These are phyloP conservation scores for Hirtodrosophila duncani DNA, from an alignment of 2,888 invertebrate species.

Conservation along the genomic window DNA sequence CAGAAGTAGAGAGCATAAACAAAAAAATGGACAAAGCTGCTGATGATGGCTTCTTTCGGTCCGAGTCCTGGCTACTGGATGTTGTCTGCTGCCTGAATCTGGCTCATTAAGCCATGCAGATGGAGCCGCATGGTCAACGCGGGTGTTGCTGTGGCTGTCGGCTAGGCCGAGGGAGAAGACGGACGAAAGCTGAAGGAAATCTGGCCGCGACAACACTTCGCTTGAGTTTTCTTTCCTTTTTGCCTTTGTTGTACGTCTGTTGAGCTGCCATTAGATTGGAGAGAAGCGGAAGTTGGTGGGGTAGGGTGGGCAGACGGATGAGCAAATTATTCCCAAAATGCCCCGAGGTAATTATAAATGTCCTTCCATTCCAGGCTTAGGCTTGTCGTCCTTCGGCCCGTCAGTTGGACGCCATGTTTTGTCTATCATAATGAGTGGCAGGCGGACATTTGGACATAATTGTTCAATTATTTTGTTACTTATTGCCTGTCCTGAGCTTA, in stretches of 20 bases:
- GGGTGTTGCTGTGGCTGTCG: slow-evolving; percentile 48
- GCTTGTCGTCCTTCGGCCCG: slow-evolving; percentile 5
- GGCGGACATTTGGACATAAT: slow-evolving; percentile 76
- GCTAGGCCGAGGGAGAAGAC: slow-evolving; percentile 1
- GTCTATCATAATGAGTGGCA: slow-evolving; percentile 76
- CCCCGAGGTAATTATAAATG: slow-evolving; percentile 76
- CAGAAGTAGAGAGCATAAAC: slow-evolving; percentile 24
- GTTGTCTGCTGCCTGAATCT: slow-evolving; percentile 47
- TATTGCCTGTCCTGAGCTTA: slow-evolving; percentile 33
- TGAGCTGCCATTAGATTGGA: slow-evolving; percentile 47
- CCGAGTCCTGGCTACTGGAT: too few species aligned
- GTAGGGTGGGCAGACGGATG: slow-evolving; percentile 40
- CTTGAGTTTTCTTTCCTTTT: slow-evolving; percentile 21
- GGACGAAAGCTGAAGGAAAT: slow-evolving; percentile 34
- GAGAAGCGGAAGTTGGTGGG: neutral
- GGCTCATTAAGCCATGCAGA: slow-evolving; percentile 74
- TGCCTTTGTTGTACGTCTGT: slow-evolving; percentile 8
- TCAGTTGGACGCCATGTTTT: slow-evolving; percentile 51
- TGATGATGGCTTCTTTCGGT: slow-evolving; percentile 66
- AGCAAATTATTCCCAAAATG: slow-evolving; percentile 70
- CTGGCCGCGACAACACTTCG: slow-evolving; percentile 49
- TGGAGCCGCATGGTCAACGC: slow-evolving; percentile 35
- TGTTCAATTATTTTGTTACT: slow-evolving; percentile 76
- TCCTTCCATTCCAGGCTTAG: slow-evolving; percentile 62
- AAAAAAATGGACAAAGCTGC: slow-evolving; percentile 65